Base-by-base conservation (phyloP, 1,140 invertebrate species). In the Zaprionus gabonicus region DNA sequence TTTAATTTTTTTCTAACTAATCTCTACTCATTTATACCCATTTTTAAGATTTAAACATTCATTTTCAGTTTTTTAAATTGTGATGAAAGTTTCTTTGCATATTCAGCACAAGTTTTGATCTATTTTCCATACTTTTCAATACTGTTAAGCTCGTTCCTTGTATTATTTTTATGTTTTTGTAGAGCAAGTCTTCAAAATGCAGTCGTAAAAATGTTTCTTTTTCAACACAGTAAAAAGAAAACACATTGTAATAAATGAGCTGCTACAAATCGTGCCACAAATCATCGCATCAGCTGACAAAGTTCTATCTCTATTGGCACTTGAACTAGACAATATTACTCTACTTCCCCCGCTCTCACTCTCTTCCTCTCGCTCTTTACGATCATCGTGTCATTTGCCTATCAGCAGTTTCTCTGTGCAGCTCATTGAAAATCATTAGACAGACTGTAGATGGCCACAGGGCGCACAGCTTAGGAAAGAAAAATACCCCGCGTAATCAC, bases 341-440 rank as follows among this genome's bases (percentile, higher is more conserved):
- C 36, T n/a, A n/a, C n/a, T n/a, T n/a, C n/a, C n/a, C n/a, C n/a
- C n/a, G n/a, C n/a, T 15, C 12, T 6, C 41, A 9, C 15, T 44
- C n/a, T 3, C 41, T 5, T n/a, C 17, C 7, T 44, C n/a, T n/a
- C 15, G 0, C 13, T 41, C 0, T 1, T 3, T 49, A 4, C 5
- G 46, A 49, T 66, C 34, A 66, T 66, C 20, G n/a, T 44, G 6
- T 20, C 71, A 64, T 76, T 76, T 71, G 17, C 49, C 62, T 85
- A 78, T 75, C 67, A 78, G 67, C 82, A 27, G 74, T 64, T 69
- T 58, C 80, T 68, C 46, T 46, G 53, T 75, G 72, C 36, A 84
- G 78, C 80, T 73, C 81, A 83, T 83, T 84, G 83, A 79, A 78
- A 84, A 78, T 83, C 82, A 84, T 85, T 84, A 81, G 69, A 51